Evolutionary conservation across 1,140 invertebrate genomes (phyloP).

Genomic region (Oreohelix idahoensis): DNA sequence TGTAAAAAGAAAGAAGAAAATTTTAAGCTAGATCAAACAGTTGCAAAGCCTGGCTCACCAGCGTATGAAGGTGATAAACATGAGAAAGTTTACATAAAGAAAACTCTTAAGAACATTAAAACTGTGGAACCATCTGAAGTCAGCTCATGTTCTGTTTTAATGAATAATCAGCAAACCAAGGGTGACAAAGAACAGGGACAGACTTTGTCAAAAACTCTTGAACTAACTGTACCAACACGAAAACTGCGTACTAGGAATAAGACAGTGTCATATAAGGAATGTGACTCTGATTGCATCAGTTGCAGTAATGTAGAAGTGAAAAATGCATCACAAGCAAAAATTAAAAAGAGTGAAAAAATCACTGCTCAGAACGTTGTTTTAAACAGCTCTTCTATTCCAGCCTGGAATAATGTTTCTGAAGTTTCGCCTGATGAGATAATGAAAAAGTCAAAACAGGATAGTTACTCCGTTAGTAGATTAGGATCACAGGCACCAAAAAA

Average conservation of each 20-base stretch:
- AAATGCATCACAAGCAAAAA: background rate
- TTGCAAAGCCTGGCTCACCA: background rate
- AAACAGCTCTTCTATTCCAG: background rate
- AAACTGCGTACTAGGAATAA: conserved; percentile 18
- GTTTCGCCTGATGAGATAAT: background rate
- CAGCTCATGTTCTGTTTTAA: background rate
- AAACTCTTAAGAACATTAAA: background rate
- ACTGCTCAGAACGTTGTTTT: background rate
- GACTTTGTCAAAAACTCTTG: background rate
- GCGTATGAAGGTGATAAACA: background rate
- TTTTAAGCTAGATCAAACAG: background rate
- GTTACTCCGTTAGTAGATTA: background rate
- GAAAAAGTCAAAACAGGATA: background rate
- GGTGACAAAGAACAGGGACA: background rate
- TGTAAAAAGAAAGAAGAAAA: background rate
- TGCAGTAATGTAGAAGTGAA: background rate
- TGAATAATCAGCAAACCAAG: background rate
- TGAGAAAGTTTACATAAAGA: background rate
- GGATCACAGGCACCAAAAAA: conserved; percentile 25
- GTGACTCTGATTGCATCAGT: background rate
- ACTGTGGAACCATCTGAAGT: background rate
- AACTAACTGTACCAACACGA: background rate
- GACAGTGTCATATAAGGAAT: conserved; percentile 13
- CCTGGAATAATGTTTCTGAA: background rate
- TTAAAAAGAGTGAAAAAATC: background rate